phyloP scores from a whole-genome alignment of 92 coral and sea anemone species.

The Siderastrea radians region DNA sequence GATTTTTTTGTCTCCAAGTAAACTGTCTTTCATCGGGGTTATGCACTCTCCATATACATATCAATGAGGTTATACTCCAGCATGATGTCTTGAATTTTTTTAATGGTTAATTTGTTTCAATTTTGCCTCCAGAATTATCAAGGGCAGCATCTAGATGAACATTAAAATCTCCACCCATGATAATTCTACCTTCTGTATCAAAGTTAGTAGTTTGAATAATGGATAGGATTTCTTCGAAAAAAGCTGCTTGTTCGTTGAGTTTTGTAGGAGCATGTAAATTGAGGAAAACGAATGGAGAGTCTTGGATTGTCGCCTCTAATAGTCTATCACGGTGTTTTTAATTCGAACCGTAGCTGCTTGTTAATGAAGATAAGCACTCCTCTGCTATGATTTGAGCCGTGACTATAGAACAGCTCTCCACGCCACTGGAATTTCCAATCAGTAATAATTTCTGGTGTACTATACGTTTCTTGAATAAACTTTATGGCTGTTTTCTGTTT shows the following conservation, averaged over 20 bases:
- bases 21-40: too few species aligned
- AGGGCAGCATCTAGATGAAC: background rate
- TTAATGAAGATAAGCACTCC: background rate
- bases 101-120: background rate
- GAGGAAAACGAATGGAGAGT: background rate
- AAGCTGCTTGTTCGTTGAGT: background rate
- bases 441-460: background rate
- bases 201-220: background rate
- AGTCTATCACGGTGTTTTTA: background rate
- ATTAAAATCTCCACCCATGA: background rate
- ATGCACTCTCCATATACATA: background rate
- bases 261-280: background rate
- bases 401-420: background rate
- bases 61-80: background rate
- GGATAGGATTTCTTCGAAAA: background rate
- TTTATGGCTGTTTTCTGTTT: too few species aligned
- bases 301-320: conserved; percentile 12
- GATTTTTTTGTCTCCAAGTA: too few species aligned
- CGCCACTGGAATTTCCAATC: conserved; percentile 10
- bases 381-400: too few species aligned
- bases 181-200: background rate
- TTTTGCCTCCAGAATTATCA: background rate
- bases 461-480: too few species aligned
- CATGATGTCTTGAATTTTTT: background rate
- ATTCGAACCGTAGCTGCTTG: background rate